phyloP scores from a whole-genome alignment of 2,797 vertebrate species.

The Pangasius sanitwongsei region DNA sequence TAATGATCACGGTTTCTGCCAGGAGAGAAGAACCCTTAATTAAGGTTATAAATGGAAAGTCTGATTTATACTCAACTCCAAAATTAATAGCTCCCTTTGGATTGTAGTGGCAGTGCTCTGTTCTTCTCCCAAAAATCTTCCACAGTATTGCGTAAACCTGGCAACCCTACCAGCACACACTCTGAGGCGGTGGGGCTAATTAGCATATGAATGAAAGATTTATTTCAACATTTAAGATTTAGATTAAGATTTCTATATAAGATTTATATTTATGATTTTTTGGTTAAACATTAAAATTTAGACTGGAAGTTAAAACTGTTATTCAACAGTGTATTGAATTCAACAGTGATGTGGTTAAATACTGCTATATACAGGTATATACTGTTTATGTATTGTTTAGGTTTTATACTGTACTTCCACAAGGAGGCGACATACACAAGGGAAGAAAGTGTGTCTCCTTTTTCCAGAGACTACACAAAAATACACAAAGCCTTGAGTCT shows the following conservation, averaged over 20 bases:
- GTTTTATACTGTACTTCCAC: neutral
- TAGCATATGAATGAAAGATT: neutral
- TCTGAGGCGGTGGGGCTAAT: neutral
- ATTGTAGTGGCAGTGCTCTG: too few species aligned
- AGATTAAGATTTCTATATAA: neutral
- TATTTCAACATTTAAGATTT: neutral
- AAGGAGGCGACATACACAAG: slow-evolving; percentile 20
- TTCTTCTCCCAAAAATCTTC: too few species aligned
- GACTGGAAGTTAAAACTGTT: neutral
- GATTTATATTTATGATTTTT: neutral
- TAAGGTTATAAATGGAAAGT: too few species aligned
- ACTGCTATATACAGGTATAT: too few species aligned
- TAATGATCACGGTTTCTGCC: too few species aligned
- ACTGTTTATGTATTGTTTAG: too few species aligned
- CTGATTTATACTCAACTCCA: too few species aligned
- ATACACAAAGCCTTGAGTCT: neutral
- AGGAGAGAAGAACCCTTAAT: too few species aligned
- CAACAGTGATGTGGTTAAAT: neutral
- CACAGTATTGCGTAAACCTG: too few species aligned
- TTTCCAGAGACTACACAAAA: neutral
- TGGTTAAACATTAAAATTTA: neutral
- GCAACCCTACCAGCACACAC: neutral
- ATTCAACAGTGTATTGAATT: neutral
- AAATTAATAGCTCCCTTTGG: too few species aligned
- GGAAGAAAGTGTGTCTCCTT: neutral